A percentile compares a stretch with the other conserved stretches of the same genome.
phyloP scores from a whole-genome alignment of 2,113 vertebrate genomes.

The Nipponia nippon region DNA sequence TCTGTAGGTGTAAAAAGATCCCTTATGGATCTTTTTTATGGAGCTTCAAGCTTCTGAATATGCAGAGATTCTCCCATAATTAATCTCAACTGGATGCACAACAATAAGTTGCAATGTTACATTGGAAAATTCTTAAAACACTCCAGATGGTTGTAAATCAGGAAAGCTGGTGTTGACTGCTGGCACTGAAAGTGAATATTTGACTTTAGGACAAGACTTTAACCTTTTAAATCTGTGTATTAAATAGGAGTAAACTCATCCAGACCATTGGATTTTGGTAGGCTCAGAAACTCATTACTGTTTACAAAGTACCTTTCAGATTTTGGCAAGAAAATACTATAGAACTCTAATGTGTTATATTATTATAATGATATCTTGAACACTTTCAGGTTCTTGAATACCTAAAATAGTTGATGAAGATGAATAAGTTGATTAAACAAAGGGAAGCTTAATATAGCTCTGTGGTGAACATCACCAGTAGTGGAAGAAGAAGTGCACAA shows the following conservation, averaged over 20 bases:
- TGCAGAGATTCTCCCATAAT: background rate
- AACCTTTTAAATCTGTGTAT: background rate
- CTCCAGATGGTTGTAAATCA: slow-evolving; percentile 28
- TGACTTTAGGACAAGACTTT: background rate
- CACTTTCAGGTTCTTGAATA: background rate
- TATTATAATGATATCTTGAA: background rate
- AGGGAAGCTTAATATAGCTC: background rate
- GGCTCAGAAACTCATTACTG: background rate
- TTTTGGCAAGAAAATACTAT: background rate
- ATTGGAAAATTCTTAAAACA: slow-evolving; percentile 29
- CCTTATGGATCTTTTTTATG: background rate
- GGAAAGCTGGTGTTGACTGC: slow-evolving; percentile 10
- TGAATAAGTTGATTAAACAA: slow-evolving; percentile 28
- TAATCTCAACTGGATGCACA: slow-evolving; percentile 24
- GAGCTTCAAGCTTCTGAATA: background rate
- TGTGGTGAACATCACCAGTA: background rate
- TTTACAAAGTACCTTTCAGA: background rate
- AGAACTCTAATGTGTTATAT: background rate
- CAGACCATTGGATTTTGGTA: background rate
- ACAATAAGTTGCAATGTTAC: background rate
- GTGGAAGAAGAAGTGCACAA: background rate
- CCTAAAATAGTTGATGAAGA: background rate
- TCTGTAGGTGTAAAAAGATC: background rate
- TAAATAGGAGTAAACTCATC: background rate
- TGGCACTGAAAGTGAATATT: background rate